phyloP scores from a whole-genome alignment of 2,888 invertebrate species.

The Dione juno region DNA sequence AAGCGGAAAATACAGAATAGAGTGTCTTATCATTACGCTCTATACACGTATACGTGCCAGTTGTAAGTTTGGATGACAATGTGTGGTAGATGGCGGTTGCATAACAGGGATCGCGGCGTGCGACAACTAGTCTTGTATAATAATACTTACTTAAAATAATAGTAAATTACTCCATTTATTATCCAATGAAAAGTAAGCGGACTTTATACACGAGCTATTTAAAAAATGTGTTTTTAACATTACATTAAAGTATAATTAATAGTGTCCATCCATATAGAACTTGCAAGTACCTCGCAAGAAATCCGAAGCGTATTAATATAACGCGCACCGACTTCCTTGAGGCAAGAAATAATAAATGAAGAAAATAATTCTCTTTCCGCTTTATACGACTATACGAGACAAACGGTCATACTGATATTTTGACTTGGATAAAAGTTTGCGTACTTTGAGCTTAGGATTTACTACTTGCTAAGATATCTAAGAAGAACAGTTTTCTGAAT shows the following conservation, averaged over 20 bases:
- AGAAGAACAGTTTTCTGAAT: background rate
- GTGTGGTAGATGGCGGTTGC: too few relatives aligned
- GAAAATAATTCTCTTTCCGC: constrained; percentile 31
- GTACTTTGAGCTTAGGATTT: constrained; percentile 20
- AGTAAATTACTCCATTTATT: too few relatives aligned
- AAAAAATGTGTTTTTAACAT: background rate
- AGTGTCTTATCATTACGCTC: background rate
- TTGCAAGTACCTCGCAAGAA: constrained; percentile 12
- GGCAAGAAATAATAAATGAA: constrained; percentile 35
- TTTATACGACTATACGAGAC: background rate
- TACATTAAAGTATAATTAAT: constrained; percentile 1
- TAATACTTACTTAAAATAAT: too few relatives aligned
- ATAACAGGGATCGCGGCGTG: too few relatives aligned
- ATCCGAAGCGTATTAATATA: constrained; percentile 30
- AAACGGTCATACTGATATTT: constrained; percentile 28
- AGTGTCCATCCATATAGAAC: constrained; percentile 15
- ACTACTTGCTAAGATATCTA: background rate
- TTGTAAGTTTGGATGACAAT: too few relatives aligned
- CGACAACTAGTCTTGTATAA: too few relatives aligned
- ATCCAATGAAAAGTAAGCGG: too few relatives aligned
- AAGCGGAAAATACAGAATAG: background rate
- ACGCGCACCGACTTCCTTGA: constrained; percentile 21
- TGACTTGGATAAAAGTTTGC: constrained; percentile 25
- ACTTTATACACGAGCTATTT: too few relatives aligned
- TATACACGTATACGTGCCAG: too few relatives aligned